These are phyloP conservation scores for Listrodromus nycthemerus DNA, from an alignment of 2,888 invertebrate genomes.

Conservation along the genomic window DNA sequence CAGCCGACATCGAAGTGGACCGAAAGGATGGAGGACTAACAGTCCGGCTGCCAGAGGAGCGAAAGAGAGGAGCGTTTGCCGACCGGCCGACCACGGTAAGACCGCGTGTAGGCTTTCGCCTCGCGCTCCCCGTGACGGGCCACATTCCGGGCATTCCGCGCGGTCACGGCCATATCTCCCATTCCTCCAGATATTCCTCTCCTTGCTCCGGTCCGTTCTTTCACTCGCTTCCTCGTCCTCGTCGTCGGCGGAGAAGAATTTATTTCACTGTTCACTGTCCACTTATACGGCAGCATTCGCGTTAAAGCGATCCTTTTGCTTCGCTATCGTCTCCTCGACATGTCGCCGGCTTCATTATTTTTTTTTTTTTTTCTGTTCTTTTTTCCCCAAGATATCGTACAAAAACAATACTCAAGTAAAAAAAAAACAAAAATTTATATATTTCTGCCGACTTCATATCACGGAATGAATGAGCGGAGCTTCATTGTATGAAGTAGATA, in stretches of 20 bases:
- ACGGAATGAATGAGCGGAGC: not conserved
- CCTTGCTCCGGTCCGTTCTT: conserved; percentile 63
- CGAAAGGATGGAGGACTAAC: conserved; percentile 74
- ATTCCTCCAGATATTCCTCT: conserved; percentile 80
- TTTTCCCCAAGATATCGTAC: not conserved
- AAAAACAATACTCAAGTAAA: not conserved
- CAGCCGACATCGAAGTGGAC: conserved; percentile 74
- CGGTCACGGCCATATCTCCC: conserved; percentile 84
- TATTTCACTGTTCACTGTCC: conserved; percentile 47
- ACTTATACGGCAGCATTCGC: conserved; percentile 18
- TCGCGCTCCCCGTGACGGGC: conserved; percentile 80
- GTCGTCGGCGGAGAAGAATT: conserved; percentile 52
- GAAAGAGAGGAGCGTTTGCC: conserved; percentile 39
- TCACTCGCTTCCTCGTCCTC: conserved; percentile 64
- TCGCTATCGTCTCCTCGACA: conserved; percentile 32
- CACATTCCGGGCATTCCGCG: conserved; percentile 82
- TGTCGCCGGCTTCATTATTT: too few species aligned
- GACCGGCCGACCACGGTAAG: conserved; percentile 43
- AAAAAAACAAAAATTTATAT: too few species aligned
- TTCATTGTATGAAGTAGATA: not conserved
- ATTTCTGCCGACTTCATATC: too few species aligned
- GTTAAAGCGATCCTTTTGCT: conserved; percentile 34
- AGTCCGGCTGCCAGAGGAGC: conserved; percentile 50
- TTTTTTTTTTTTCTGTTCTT: too few species aligned
- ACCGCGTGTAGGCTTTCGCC: conserved; percentile 68